Evolutionary conservation across 2,113 vertebrate genomes (phyloP).

Genomic region (Otolemur garnettii): DNA sequence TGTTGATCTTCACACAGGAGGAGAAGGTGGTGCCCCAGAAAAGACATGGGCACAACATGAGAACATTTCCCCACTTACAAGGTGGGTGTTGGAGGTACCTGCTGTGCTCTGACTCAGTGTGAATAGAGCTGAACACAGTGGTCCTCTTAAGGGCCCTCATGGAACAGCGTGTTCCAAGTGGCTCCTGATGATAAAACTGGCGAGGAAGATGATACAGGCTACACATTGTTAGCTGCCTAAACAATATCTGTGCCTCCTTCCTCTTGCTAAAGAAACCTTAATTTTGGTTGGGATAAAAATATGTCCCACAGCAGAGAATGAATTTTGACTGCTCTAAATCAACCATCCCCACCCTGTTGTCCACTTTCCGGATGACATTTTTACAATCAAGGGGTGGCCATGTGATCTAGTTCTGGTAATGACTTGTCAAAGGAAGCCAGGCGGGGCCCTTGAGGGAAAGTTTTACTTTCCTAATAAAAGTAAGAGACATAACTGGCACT

Average conservation of each 20-base stretch:
- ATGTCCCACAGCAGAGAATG: not conserved
- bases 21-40: not conserved
- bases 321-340: not conserved
- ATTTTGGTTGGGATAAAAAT: not conserved
- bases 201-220: not conserved
- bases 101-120: not conserved
- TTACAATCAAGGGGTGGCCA: not conserved
- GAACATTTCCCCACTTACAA: not conserved
- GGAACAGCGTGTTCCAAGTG: not conserved
- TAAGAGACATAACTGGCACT: not conserved
- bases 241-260: conserved; percentile 7
- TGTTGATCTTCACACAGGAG: not conserved
- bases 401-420: not conserved
- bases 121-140: not conserved
- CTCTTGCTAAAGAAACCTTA: not conserved
- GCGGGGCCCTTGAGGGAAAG: not conserved
- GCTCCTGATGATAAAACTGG: not conserved
- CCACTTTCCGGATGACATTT: not conserved
- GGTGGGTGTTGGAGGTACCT: not conserved
- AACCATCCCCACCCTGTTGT: not conserved
- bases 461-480: conserved; percentile 22
- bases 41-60: not conserved
- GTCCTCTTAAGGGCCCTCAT: not conserved
- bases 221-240: not conserved
- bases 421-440: not conserved